Base-by-base conservation (phyloP, 2,888 invertebrate species). In the Nineta flava region DNA sequence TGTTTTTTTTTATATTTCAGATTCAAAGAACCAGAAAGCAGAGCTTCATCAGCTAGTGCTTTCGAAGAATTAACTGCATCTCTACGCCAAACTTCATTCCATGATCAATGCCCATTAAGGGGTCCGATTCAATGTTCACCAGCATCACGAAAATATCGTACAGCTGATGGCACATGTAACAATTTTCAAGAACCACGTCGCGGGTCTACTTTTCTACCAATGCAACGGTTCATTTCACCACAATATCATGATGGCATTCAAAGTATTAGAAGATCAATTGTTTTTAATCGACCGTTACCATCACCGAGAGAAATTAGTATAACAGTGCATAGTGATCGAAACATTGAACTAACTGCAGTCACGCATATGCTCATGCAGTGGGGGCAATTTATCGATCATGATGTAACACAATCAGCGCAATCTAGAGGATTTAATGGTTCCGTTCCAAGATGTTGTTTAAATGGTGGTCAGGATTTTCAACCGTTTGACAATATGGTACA, bases 381-480 rank as follows among this genome's bases (percentile, higher is more conserved):
- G 87, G 92, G 92, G 0, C 92, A 93, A 66, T 82, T 93, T 57
- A 61, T 93, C 51, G 92, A 92, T 61, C 92, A 93, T 59, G 92
- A 93, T 62, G 68, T 93, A 54, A 87, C 85, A 40, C 81, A 84
- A 0, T 81, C 84, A 4, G 83, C 82, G 0, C 85, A 85, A 58
- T 79, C 83, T 1, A 71, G 78, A 57, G 82, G 84, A 7, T 84
- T 87, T 59, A 84, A 87, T 60, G 82, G 83, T 7, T 80, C 84
- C 0, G 77, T 87, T 50, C 85, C 88, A 32, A 74, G 83, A 56
- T 87, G 88, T 62, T 87, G 87, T 60, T 70, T 73, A 47, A 72
- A 72, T 52, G 75, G 74, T 5, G 81, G 81, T 6, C 64, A 65
- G 44, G 76, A 71, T 43, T 74, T 79, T 51, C 72, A 81, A 51